Conservation (phyloP, 2,113 vertebrate species). For the Anthoscopus minutus region DNA sequence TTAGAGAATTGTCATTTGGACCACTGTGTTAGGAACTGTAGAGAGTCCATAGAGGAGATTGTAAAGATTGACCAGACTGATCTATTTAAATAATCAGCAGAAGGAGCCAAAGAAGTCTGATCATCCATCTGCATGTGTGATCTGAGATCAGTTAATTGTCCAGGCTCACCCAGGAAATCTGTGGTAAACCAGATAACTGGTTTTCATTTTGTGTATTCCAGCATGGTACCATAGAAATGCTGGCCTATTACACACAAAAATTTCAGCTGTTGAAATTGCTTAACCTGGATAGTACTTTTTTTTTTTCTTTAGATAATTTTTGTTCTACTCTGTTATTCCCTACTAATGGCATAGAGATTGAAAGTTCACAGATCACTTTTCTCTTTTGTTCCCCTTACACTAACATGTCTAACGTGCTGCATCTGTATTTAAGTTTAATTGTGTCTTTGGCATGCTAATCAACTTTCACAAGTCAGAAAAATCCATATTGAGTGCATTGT, state of each 20-base stretch:
- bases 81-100: background rate
- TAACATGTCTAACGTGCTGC: background rate
- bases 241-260: background rate
- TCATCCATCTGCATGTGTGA: background rate
- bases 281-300: background rate
- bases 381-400: background rate
- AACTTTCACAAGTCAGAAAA: background rate
- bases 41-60: background rate
- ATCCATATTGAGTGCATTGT: background rate
- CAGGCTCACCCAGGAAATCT: background rate
- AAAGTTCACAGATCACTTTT: background rate
- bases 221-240: background rate
- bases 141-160: background rate
- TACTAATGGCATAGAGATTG: background rate
- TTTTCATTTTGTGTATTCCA: background rate
- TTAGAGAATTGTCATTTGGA: background rate
- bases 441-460: background rate
- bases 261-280: background rate
- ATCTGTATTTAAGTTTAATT: background rate
- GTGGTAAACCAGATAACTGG: background rate
- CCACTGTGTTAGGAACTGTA: background rate
- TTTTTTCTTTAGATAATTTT: background rate
- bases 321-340: background rate
- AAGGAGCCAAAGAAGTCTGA: background rate
- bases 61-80: background rate